Conservation (phyloP, 1,140 invertebrate species). For the Drosophila pruinosa region DNA sequence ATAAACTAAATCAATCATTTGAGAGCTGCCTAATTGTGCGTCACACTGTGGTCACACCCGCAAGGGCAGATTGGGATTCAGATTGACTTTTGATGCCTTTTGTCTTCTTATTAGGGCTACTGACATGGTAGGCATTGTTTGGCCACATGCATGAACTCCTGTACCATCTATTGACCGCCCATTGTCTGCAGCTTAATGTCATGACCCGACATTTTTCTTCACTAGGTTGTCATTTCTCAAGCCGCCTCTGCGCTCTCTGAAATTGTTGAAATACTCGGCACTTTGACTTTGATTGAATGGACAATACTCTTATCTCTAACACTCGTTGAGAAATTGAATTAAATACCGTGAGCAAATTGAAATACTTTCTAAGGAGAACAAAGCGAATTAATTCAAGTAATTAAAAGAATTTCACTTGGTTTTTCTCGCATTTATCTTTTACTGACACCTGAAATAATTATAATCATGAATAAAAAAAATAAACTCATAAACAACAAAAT, state of each 20-base stretch:
- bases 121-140: conserved; percentile 36
- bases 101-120: conserved; percentile 55
- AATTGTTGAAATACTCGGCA: conserved; percentile 44
- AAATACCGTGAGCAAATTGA: not conserved
- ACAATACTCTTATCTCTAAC: not conserved
- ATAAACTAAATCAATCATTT: conserved; percentile 78
- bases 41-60: conserved; percentile 43
- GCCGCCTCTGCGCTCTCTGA: conserved; percentile 10
- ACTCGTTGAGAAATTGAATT: not conserved
- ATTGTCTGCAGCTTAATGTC: conserved; percentile 61
- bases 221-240: conserved; percentile 14
- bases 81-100: conserved; percentile 35
- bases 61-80: conserved; percentile 17
- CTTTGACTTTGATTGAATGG: conserved; percentile 38
- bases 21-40: conserved; percentile 62
- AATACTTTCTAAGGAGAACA: conserved; percentile 6
- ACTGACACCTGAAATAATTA: conserved; percentile 47
- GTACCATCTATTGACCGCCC: conserved; percentile 31
- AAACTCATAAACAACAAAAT: conserved; percentile 66
- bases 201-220: conserved; percentile 38
- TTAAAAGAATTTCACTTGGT: not conserved
- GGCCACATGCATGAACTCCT: conserved; percentile 52
- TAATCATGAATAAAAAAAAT: conserved; percentile 48
- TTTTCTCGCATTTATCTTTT: conserved; percentile 1
- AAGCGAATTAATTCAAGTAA: not conserved